phyloP scores from a whole-genome alignment of 2,113 vertebrate species.

The Crotalus horridus region DNA sequence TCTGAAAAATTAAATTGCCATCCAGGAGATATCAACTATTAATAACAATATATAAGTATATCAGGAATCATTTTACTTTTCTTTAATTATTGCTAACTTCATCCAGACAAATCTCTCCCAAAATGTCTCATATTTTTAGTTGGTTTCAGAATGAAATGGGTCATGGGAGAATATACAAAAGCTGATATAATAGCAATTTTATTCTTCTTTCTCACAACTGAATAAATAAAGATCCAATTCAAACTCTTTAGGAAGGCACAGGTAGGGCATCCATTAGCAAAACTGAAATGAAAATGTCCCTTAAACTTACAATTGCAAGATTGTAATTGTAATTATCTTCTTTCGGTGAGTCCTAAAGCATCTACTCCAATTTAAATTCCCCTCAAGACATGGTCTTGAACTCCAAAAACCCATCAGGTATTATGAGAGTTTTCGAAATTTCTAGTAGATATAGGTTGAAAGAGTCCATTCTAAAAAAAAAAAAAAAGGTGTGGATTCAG shows the following conservation, averaged over 20 bases:
- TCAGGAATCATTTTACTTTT: background rate
- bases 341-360: background rate
- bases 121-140: constrained; percentile 12
- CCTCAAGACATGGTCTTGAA: background rate
- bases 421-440: background rate
- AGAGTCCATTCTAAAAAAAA: background rate
- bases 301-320: background rate
- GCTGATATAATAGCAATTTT: background rate
- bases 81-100: background rate
- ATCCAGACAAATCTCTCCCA: background rate
- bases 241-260: constrained; percentile 22
- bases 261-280: constrained; percentile 14
- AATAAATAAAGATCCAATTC: constrained; percentile 11
- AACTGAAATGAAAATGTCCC: constrained; percentile 22
- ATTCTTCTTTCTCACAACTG: background rate
- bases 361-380: background rate
- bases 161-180: constrained; percentile 4
- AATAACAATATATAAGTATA: background rate
- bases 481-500: background rate
- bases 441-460: background rate
- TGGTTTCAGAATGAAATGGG: constrained; percentile 5
- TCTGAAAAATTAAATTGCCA: background rate
- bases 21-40: background rate
- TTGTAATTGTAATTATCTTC: background rate
- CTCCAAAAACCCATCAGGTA: background rate